Evolutionary conservation across 2,888 invertebrate genomes (phyloP), one percentile per base, ranked within the genome.

Genomic region (Phalangium opilio): DNA sequence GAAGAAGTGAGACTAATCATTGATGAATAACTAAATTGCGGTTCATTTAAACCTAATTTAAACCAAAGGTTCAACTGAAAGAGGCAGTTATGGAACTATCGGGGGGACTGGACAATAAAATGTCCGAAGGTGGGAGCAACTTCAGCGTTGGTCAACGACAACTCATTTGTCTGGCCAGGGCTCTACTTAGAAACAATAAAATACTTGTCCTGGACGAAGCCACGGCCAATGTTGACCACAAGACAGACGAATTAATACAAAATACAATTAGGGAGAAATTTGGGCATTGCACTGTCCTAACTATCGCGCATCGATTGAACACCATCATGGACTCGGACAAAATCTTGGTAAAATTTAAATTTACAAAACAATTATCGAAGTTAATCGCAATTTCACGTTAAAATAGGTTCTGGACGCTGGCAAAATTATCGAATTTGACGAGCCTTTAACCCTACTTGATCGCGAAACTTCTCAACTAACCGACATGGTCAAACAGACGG

Each of bases 261-360:
- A 74, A 72, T 61, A 84, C 87, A 0, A 86, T 90, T 48, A 72
- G 86, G 47, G 72, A 71, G 36, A 81, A 82, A 60, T 90, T 90
- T 63, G 72, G 73, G 12, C 69, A 79, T 17, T 89, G 86, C 65
- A 57, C 57, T 7, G 53, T 56, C 11, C 36, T 55, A 15, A 55
- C 55, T 3, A 55, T 57, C 43, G 55, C 55, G n/a, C 55, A 57
- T 39, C 75, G 91, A 39, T 71, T 93, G 21, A 80, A 90, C 64
- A 91, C 90, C 1, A 83, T 91, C 53, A 89, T 91, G 80, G 90
- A 91, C 66, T 85, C 84, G 0, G 85, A 89, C 68, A 75, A 80
- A 50, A 80, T 89, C 15, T 72, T 90, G 62, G 87, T 90, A 48
- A 48, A 48, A 44, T 11, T 18, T 18, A 10, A 17, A 3, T 17